Evolutionary conservation across 2,797 vertebrate species (phyloP).

Genomic region (Apodemus agrarius): DNA sequence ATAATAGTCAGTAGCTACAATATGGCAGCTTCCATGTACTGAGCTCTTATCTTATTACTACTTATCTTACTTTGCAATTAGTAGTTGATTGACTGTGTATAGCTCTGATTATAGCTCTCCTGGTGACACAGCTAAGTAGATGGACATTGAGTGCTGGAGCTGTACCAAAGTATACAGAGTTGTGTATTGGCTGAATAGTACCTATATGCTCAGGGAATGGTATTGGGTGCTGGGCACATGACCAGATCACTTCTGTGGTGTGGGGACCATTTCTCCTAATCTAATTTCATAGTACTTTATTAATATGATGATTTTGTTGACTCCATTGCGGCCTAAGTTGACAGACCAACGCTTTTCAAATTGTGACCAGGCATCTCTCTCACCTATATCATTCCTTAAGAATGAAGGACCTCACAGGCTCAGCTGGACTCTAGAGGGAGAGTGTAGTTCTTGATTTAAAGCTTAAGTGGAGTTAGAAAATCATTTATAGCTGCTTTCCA

Average conservation of each 20-base stretch:
- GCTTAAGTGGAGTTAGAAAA: slow-evolving; percentile 60
- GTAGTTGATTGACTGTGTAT: neutral
- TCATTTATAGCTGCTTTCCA: slow-evolving; percentile 46
- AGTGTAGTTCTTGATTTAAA: slow-evolving; percentile 68
- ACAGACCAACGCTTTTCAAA: neutral
- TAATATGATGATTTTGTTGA: neutral
- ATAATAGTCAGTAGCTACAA: neutral
- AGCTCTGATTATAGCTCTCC: neutral
- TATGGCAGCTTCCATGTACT: neutral
- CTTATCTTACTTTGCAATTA: neutral
- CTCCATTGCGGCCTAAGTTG: neutral
- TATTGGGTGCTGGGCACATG: neutral
- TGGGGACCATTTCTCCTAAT: neutral
- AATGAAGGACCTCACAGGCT: neutral
- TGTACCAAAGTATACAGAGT: neutral
- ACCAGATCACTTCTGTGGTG: neutral
- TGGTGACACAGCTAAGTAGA: neutral
- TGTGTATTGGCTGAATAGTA: neutral
- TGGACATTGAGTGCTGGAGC: neutral
- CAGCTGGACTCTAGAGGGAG: neutral
- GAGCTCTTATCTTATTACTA: neutral
- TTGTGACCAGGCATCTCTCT: neutral
- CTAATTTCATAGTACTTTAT: neutral
- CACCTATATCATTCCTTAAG: neutral
- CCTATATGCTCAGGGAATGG: neutral